A percentile compares a stretch with the other conserved stretches of the same genome.
Evolutionary conservation across 2,113 vertebrate genomes (phyloP).

Genomic region (Connochaetes taurinus): DNA sequence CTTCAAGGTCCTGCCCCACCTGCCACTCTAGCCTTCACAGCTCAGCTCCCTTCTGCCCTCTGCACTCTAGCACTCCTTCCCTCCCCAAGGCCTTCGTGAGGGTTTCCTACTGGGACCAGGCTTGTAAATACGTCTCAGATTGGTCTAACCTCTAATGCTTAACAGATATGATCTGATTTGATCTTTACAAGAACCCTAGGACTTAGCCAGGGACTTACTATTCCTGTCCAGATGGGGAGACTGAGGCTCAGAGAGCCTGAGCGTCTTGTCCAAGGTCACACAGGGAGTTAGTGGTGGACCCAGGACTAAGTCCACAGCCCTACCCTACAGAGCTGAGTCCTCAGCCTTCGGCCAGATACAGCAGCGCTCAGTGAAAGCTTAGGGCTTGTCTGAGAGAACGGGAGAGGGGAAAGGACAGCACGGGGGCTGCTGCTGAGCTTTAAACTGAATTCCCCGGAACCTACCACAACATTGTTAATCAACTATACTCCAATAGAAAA

Average conservation of each 20-base stretch:
- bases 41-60: background rate
- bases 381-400: background rate
- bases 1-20: background rate
- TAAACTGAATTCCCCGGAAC: background rate
- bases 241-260: background rate
- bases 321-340: background rate
- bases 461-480: background rate
- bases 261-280: background rate
- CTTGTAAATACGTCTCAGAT: background rate
- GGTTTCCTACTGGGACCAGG: background rate
- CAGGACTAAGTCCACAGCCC: background rate
- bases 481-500: background rate
- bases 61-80: too few relatives aligned
- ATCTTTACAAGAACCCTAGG: background rate
- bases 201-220: background rate
- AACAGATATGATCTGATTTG: background rate
- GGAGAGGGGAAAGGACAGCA: background rate
- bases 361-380: background rate
- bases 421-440: background rate
- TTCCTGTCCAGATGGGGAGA: background rate
- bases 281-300: background rate
- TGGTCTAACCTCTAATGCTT: background rate
- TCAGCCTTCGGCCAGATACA: background rate
- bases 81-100: background rate
- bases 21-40: background rate